Conservation (phyloP, 2,888 invertebrate species). For the Drosophila recens region DNA sequence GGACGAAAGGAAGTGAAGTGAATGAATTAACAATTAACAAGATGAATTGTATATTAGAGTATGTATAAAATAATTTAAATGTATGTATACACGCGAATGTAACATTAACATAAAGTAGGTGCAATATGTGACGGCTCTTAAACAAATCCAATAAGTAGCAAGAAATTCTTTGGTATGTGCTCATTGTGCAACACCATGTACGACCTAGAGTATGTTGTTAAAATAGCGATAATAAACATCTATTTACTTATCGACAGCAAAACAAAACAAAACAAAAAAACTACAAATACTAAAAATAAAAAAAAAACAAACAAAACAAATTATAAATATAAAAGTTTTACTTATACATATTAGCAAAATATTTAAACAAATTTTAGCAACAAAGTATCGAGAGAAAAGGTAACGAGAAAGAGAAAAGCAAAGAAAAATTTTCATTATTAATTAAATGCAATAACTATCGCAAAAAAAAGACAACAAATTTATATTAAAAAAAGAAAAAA, state of each 20-base stretch:
- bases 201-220: slow-evolving; percentile 61
- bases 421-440: slow-evolving; percentile 43
- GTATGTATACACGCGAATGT: slow-evolving; percentile 65
- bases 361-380: slow-evolving; percentile 79
- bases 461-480: slow-evolving; percentile 25
- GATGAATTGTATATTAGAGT: slow-evolving; percentile 68
- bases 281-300: slow-evolving; percentile 10
- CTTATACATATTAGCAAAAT: slow-evolving; percentile 81
- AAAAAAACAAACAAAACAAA: slow-evolving; percentile 21
- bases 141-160: slow-evolving; percentile 56
- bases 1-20: slow-evolving; percentile 37
- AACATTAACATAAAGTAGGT: slow-evolving; percentile 64
- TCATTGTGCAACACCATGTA: slow-evolving; percentile 47
- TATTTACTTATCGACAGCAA: slow-evolving; percentile 47
- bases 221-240: slow-evolving; percentile 51
- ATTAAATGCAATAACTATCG: slow-evolving; percentile 45
- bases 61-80: slow-evolving; percentile 65
- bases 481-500: slow-evolving; percentile 31
- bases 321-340: slow-evolving; percentile 65
- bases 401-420: slow-evolving; percentile 34
- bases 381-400: slow-evolving; percentile 52
- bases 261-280: slow-evolving; percentile 16
- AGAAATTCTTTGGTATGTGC: slow-evolving; percentile 52
- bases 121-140: slow-evolving; percentile 50
- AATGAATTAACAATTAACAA: slow-evolving; percentile 45